Evolutionary conservation across 92 coral and sea anemone genomes (phyloP).

Genomic region (Epizoanthus ramosus): DNA sequence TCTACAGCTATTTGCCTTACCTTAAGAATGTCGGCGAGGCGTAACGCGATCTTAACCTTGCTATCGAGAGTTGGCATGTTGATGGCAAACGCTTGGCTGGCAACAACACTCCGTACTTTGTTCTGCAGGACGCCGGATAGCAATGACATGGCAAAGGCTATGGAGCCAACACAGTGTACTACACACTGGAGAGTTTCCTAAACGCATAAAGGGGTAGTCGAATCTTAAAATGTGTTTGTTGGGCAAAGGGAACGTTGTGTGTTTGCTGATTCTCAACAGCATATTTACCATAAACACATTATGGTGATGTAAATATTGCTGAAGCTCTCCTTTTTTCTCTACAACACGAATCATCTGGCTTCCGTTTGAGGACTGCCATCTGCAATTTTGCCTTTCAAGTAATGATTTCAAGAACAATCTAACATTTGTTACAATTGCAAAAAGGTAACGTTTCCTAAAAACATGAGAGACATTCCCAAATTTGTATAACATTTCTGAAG

Average conservation of each 20-base stretch:
- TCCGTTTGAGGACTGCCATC: too few species aligned
- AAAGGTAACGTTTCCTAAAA: too few species aligned
- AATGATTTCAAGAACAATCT: too few species aligned
- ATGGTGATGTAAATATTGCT: too few species aligned
- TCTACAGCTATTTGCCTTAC: background rate
- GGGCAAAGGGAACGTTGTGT: background rate
- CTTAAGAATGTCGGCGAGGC: conserved; percentile 44
- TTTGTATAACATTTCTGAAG: too few species aligned
- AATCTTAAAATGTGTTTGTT: background rate
- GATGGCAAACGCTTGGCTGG: conserved; percentile 57
- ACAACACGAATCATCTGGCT: too few species aligned
- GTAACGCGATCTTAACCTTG: conserved; percentile 44
- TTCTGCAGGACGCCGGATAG: conserved; percentile 61
- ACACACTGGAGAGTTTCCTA: conserved; percentile 51
- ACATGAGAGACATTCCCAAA: too few species aligned
- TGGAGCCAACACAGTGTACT: conserved; percentile 59
- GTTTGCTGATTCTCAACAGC: background rate
- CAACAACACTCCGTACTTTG: conserved; percentile 55
- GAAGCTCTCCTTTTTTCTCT: too few species aligned
- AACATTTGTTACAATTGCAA: too few species aligned
- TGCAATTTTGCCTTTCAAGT: too few species aligned
- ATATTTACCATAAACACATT: too few species aligned
- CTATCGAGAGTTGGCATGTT: conserved; percentile 29
- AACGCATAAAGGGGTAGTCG: background rate
- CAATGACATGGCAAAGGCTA: conserved; percentile 39